These are phyloP conservation scores for Andricus curvator DNA, from an alignment of 2,888 invertebrate species.

Conservation along the genomic window DNA sequence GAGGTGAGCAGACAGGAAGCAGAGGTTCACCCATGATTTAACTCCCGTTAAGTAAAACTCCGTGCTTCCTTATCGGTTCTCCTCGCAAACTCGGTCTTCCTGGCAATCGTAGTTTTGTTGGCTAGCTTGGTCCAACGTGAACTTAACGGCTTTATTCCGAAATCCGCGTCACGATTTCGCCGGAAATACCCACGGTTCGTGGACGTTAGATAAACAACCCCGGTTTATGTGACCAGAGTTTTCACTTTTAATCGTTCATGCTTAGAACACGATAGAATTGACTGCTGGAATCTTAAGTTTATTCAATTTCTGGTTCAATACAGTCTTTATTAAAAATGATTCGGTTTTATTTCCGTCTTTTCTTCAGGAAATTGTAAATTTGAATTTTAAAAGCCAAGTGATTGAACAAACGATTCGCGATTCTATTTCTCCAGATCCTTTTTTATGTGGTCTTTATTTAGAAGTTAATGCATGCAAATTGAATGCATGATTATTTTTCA, in stretches of 20 bases:
- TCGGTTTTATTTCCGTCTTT: background rate
- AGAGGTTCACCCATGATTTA: slow-evolving; percentile 69
- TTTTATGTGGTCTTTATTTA: slow-evolving; percentile 28
- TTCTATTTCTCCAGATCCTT: background rate
- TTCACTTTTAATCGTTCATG: slow-evolving; percentile 37
- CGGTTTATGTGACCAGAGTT: slow-evolving; percentile 31
- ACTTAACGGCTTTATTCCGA: slow-evolving; percentile 37
- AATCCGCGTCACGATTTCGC: slow-evolving; percentile 29
- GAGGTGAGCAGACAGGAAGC: slow-evolving; percentile 59
- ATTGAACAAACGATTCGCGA: background rate
- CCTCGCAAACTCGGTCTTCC: slow-evolving; percentile 54
- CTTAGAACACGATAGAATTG: background rate
- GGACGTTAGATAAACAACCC: slow-evolving; percentile 37
- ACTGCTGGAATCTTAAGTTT: background rate
- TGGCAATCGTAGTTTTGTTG: slow-evolving; percentile 54
- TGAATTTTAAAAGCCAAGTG: background rate
- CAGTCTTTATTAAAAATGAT: background rate
- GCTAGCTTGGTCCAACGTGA: slow-evolving; percentile 50
- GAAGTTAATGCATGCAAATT: slow-evolving; percentile 39
- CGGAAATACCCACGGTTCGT: slow-evolving; percentile 41
- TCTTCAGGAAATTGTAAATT: background rate
- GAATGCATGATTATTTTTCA: slow-evolving; percentile 37
- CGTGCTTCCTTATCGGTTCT: slow-evolving; percentile 66
- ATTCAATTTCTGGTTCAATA: background rate
- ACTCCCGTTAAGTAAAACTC: slow-evolving; percentile 66